Evolutionary conservation across 2,113 vertebrate genomes (phyloP), one percentile per base, ranked within the genome.

Genomic region (Bothrops jararaca): DNA sequence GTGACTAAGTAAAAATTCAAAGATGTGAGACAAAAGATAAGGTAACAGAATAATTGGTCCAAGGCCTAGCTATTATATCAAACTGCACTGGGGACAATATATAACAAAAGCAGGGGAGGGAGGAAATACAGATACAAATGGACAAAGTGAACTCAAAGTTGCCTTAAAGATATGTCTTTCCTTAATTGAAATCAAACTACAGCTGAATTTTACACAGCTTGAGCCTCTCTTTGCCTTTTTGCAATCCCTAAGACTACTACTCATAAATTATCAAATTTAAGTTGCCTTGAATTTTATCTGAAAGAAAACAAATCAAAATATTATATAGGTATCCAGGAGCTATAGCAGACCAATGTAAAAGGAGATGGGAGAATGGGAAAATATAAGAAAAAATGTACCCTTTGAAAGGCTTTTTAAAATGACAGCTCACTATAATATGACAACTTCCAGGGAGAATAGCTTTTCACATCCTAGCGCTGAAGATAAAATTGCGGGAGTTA

Each of bases 281-380:
- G 20, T 56, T 56, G 58, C 15, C 80, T 57, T 22, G 2, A 92
- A 20, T 45, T 23, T 57, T 50, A 80, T 3, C 24, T 85, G 29
- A 8, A 86, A 86, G 22, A 10, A 39, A 53, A 7, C 26, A 89
- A 42, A 58, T 86, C 7, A 39, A 54, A 58, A 48, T 50, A 91
- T 48, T n/a, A 45, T 1, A 58, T 48, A 6, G 22, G 29, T 23
- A 85, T 85, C 4, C 85, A 90, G 11, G 92, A 91, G 26, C 4
- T 18, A 56, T 29, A 94, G 18, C 18, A 45, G 64, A 91, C 11
- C 91, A 52, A 94, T 26, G 4, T 18, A 91, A 86, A 18, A 94
- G 15, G 13, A 93, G 9, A 88, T 0, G 34, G 74, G 5, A 50
- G 11, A 6, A 15, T 39, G 69, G 18, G 2, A 91, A 9, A 8